Evolutionary conservation across 2,797 vertebrate genomes (phyloP), one percentile per base, ranked within the genome.

Genomic region (Carcharodon carcharias): DNA sequence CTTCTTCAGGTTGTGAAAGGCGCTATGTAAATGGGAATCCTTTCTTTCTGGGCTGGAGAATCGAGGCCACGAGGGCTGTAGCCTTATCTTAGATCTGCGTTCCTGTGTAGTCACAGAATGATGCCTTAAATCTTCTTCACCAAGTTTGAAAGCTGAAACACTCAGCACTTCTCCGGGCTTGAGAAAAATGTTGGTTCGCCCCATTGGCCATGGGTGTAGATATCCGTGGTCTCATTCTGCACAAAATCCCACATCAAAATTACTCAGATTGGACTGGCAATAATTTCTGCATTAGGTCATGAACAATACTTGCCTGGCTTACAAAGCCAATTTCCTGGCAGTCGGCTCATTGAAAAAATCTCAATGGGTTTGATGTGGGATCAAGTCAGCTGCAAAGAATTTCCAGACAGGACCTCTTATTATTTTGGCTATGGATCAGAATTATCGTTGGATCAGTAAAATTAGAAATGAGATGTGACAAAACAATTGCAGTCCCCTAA

Each of bases 211-310:
- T 35, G 1, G 0, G 7, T 4, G 56, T 18, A 31, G 61, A 91
- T 18, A 56, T 40, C 16, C 18, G n/a, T 63, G 18, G n/a, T 67
- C 21, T 65, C n/a, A 65, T 35, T 63, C n/a, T 61, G 21, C 89
- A 63, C 16, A 5, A 61, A 35, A 93, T 65, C 7, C 6, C 14
- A 23, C 14, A 4, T 35, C 58, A 35, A 35, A 3, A 7, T 45
- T 67, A 11, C n/a, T 67, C 18, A 26, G 61, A n/a, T 92, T 40
- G 31, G 56, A 40, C 1, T 14, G 89, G 18, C 89, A 92, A 18
- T 92, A 65, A 65, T 92, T 92, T 63, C 61, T 63, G 89, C 89
- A 40, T 92, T 40, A 92, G 89, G 31, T 92, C 58, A 40, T 63
- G 21, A 21, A 63, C 18, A 58, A 92, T 92, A 63, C 58, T 63